Conservation (phyloP, 2,797 vertebrate species). For the Lophius americanus region DNA sequence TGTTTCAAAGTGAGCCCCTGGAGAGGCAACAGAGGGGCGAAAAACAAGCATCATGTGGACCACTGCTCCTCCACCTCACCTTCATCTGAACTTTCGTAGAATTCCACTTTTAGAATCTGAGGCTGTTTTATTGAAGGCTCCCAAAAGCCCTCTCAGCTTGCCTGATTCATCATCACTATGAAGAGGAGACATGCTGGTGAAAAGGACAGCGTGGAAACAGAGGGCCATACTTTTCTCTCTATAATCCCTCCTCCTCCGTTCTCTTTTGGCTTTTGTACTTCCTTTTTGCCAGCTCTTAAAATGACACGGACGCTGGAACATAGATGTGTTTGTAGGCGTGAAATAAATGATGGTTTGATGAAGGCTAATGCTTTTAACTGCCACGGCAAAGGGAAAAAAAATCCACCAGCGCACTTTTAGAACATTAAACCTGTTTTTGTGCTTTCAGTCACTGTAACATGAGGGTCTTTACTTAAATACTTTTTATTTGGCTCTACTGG, state of each 20-base stretch:
- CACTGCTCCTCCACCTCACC: constrained; percentile 37
- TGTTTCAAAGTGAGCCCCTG: neutral
- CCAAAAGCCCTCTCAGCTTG: constrained; percentile 19
- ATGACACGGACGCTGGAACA: constrained; percentile 21
- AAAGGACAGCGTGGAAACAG: constrained; percentile 18
- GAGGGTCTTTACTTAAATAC: constrained; percentile 23
- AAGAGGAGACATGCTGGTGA: constrained; percentile 31
- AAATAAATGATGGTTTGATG: constrained; percentile 56
- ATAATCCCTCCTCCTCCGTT: constrained; percentile 48
- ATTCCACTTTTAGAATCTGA: constrained; percentile 13
- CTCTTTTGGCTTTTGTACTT: constrained; percentile 53
- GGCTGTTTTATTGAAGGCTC: constrained; percentile 28
- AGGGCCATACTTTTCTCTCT: constrained; percentile 51
- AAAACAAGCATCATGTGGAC: constrained; percentile 21
- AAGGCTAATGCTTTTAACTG: constrained; percentile 54
- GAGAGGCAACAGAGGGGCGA: constrained; percentile 13
- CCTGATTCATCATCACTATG: constrained; percentile 26
- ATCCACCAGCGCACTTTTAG: constrained; percentile 35
- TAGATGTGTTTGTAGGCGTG: constrained; percentile 39
- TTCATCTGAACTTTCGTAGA: constrained; percentile 30
- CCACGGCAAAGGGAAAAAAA: constrained; percentile 9
- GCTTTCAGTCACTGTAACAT: constrained; percentile 29
- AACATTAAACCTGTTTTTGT: constrained; percentile 31
- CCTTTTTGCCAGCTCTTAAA: constrained; percentile 40
- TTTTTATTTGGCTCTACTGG: constrained; percentile 8